Evolutionary conservation across 2,888 invertebrate genomes (phyloP).

Genomic region (Dryomyza anilis): DNA sequence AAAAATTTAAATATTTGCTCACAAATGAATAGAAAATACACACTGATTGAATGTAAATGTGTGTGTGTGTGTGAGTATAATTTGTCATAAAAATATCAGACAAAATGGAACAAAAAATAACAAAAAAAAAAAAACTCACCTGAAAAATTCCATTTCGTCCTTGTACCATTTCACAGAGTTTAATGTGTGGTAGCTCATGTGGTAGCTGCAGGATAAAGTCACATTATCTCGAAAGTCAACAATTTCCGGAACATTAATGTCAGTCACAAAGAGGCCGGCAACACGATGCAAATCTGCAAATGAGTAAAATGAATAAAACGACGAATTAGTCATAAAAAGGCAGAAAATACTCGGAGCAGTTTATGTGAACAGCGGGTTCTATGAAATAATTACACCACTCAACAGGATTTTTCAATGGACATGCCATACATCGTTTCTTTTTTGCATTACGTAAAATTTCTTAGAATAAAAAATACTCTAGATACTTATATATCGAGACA

Average conservation of each 20-base stretch:
- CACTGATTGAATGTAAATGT: not conserved
- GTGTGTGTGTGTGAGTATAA: not conserved
- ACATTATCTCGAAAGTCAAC: conserved; percentile 63
- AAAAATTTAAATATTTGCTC: not conserved
- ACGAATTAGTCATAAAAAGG: too few relatives aligned
- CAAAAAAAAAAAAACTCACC: conserved; percentile 47
- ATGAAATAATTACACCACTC: too few relatives aligned
- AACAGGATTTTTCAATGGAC: too few relatives aligned
- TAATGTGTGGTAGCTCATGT: conserved; percentile 62
- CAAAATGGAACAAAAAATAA: not conserved
- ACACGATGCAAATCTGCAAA: conserved; percentile 49
- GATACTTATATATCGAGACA: too few relatives aligned
- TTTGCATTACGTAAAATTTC: too few relatives aligned
- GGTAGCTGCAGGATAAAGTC: conserved; percentile 62
- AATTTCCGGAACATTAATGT: conserved; percentile 62
- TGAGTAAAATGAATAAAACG: too few relatives aligned
- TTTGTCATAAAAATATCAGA: conserved; percentile 1
- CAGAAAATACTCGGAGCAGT: too few relatives aligned
- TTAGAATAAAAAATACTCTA: too few relatives aligned
- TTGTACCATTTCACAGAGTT: conserved; percentile 65
- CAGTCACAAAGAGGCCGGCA: conserved; percentile 57
- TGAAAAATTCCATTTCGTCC: conserved; percentile 63
- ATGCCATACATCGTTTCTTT: too few relatives aligned
- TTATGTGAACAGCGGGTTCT: too few relatives aligned
- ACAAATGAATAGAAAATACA: too few relatives aligned